phyloP scores from a whole-genome alignment of 2,888 invertebrate species.

The Rhaphigaster nebulosa region DNA sequence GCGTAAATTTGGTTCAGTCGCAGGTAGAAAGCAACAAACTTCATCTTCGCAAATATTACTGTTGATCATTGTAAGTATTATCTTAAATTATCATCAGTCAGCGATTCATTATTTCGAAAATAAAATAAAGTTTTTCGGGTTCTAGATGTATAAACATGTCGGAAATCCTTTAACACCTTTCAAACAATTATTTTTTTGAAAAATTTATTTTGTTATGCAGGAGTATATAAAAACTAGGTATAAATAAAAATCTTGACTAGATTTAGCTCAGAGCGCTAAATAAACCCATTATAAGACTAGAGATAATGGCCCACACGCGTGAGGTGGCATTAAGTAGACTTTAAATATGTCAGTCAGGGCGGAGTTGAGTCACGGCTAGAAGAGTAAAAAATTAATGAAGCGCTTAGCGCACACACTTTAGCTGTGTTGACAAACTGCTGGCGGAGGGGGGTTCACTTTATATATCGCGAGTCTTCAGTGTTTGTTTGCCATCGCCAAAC shows the following conservation, averaged over 20 bases:
- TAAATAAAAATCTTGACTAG: not conserved
- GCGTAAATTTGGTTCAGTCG: no score
- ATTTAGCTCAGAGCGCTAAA: not conserved
- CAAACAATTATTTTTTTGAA: no score
- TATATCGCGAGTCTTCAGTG: not conserved
- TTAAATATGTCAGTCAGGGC: conserved; percentile 10
- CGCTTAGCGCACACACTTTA: not conserved
- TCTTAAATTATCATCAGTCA: no score
- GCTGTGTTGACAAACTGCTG: not conserved
- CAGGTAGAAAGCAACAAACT: no score
- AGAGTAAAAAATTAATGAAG: conserved; percentile 27
- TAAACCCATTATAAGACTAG: not conserved
- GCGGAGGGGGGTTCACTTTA: not conserved
- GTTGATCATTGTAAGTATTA: no score
- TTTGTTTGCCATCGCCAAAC: not conserved
- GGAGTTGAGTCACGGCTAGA: not conserved
- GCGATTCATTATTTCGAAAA: no score
- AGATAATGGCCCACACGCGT: not conserved
- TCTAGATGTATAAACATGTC: no score
- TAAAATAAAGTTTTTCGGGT: no score
- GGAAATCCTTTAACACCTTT: no score
- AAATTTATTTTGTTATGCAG: no score
- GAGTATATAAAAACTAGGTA: no score
- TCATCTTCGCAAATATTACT: no score
- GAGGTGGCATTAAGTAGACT: not conserved